A percentile compares a stretch with the other conserved stretches of the same genome.
These are phyloP conservation scores for Dione juno DNA, from an alignment of 2,888 invertebrate species.

Conservation along the genomic window DNA sequence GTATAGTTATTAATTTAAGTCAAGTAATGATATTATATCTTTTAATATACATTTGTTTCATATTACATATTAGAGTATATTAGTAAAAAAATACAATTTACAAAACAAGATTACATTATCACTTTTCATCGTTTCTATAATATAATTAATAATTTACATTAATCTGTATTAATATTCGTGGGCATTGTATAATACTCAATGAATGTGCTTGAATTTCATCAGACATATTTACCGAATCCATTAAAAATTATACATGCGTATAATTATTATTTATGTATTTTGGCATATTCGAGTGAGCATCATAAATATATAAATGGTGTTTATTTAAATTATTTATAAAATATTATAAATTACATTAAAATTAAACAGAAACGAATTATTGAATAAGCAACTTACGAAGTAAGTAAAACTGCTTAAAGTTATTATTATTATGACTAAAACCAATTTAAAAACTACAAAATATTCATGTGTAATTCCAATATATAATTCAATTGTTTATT, in stretches of 20 bases:
- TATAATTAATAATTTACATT: not conserved
- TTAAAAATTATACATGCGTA: constrained; percentile 20
- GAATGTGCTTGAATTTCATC: not conserved
- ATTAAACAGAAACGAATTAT: not conserved
- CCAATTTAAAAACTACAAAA: no score
- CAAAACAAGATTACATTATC: not conserved
- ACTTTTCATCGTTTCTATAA: not conserved
- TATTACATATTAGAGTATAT: no score
- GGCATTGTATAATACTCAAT: not conserved
- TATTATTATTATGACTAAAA: no score
- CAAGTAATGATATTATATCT: no score
- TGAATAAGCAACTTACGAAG: no score
- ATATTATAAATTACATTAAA: not conserved
- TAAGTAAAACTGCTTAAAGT: no score
- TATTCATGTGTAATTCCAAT: no score
- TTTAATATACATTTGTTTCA: no score
- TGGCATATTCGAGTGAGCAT: constrained; percentile 3
- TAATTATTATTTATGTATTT: no score
- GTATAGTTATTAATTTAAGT: no score
- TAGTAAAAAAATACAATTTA: not conserved
- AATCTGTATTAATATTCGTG: not conserved
- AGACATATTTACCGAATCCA: not conserved
- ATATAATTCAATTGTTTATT: no score
- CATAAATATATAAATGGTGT: constrained; percentile 7
- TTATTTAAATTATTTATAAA: not conserved